Percentiles rank a stretch among this genome's conserved stretches.
These are phyloP conservation scores for Lethenteron reissneri DNA, from an alignment of 2,113 vertebrate species.

Conservation along the genomic window DNA sequence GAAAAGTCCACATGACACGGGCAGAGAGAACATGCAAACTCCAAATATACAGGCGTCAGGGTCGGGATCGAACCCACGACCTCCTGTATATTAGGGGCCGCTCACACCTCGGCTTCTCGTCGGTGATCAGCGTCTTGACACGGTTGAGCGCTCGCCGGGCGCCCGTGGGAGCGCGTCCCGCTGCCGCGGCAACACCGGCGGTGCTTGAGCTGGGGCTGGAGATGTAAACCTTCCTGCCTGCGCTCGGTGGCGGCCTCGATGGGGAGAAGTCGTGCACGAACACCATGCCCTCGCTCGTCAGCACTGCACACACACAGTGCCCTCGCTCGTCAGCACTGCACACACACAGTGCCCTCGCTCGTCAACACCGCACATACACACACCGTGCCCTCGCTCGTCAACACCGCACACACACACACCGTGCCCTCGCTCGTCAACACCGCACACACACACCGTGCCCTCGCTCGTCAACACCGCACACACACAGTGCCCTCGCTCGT, in stretches of 20 bases:
- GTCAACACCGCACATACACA: conserved; percentile 23
- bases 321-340: conserved; percentile 14
- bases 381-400: too few relatives aligned
- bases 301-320: conserved; percentile 25
- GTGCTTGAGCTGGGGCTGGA: conserved; percentile 90
- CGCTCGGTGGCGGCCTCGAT: conserved; percentile 66
- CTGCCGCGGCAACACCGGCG: conserved; percentile 50
- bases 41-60: too few relatives aligned
- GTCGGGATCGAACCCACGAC: too few relatives aligned
- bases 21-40: too few relatives aligned
- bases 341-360: conserved; percentile 95
- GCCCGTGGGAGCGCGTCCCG: conserved; percentile 34
- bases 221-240: conserved; percentile 91
- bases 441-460: too few relatives aligned
- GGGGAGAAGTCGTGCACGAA: conserved; percentile 94
- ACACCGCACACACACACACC: conserved; percentile 18
- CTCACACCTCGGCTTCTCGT: conserved; percentile 73
- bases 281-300: conserved; percentile 97
- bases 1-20: too few relatives aligned
- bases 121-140: conserved; percentile 91
- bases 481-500: too few relatives aligned
- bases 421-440: conserved; percentile 82
- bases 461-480: too few relatives aligned
- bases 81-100: too few relatives aligned
- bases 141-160: conserved; percentile 95